A percentile compares a stretch with the other conserved stretches of the same genome.
These are phyloP conservation scores for Drosophila jambulina DNA, from an alignment of 1,140 invertebrate species.

Conservation along the genomic window DNA sequence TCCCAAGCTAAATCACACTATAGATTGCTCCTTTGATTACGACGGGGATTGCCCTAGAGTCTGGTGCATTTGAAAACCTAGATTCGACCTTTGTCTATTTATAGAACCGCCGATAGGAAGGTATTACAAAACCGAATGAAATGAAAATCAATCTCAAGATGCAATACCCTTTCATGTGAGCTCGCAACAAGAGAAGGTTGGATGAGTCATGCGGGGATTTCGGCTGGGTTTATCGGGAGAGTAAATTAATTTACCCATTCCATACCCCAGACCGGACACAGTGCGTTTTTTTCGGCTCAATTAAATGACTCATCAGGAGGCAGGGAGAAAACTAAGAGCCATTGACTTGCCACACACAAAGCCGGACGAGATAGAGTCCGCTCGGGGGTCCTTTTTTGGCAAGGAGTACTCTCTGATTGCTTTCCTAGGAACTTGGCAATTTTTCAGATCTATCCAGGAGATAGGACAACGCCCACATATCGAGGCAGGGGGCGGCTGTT, in stretches of 20 bases:
- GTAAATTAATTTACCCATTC: constrained; percentile 78
- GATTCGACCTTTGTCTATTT: constrained; percentile 42
- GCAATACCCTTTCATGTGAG: constrained; percentile 20
- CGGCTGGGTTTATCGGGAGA: constrained; percentile 61
- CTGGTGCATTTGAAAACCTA: constrained; percentile 15
- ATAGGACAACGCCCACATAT: constrained; percentile 69
- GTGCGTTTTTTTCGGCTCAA: constrained; percentile 73
- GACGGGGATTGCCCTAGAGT: constrained; percentile 31
- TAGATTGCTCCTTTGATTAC: constrained; percentile 20
- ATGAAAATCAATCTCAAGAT: constrained; percentile 22
- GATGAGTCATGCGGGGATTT: constrained; percentile 61
- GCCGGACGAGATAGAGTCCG: constrained; percentile 16
- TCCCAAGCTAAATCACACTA: too few relatives aligned
- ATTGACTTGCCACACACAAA: constrained; percentile 61
- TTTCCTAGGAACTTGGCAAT: constrained; percentile 72
- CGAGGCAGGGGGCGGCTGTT: constrained; percentile 8
- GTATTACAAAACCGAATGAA: constrained; percentile 34
- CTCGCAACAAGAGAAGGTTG: constrained; percentile 10
- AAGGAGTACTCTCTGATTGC: constrained; percentile 25
- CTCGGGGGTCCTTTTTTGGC: constrained; percentile 48
- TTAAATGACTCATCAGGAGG: constrained; percentile 78
- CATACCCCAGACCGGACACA: constrained; percentile 48
- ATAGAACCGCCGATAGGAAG: constrained; percentile 29
- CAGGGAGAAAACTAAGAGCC: constrained; percentile 26
- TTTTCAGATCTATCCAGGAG: constrained; percentile 52